phyloP scores from a whole-genome alignment of 2,888 invertebrate genomes.

The Scaptodrosophila latifasciaeformis region DNA sequence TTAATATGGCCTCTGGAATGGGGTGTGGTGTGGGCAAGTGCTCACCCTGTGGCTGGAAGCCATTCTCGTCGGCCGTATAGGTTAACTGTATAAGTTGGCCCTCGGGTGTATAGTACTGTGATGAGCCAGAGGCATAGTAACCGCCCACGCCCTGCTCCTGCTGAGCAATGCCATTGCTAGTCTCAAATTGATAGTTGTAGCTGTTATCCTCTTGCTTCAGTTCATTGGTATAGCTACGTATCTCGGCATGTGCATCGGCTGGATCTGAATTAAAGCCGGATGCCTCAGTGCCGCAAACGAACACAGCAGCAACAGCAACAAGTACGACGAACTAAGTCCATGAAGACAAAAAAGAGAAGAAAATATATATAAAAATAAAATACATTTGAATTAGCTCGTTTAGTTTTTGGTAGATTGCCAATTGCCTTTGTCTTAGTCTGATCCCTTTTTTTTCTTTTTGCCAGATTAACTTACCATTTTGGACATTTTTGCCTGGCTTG shows the following conservation, averaged over 20 bases:
- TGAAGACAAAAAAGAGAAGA: not conserved
- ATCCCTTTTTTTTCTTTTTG: not conserved
- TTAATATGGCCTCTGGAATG: constrained; percentile 65
- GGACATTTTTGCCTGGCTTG: constrained; percentile 59
- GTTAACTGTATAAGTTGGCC: constrained; percentile 74
- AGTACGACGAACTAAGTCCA: constrained; percentile 51
- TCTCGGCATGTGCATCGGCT: constrained; percentile 62
- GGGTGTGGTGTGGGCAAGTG: constrained; percentile 71
- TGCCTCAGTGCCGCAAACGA: constrained; percentile 24
- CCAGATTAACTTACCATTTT: constrained; percentile 57
- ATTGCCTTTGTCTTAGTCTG: not conserved
- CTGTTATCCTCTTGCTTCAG: constrained; percentile 70
- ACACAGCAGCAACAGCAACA: constrained; percentile 32
- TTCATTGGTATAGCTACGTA: constrained; percentile 72
- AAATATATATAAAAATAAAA: no score
- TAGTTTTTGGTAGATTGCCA: no score
- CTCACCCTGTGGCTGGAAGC: constrained; percentile 76
- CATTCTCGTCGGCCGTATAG: constrained; percentile 78
- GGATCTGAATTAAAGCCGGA: constrained; percentile 47
- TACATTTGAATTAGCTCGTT: not conserved
- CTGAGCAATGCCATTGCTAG: constrained; percentile 78
- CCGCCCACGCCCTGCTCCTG: constrained; percentile 77
- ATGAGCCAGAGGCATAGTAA: constrained; percentile 76
- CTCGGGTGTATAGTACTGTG: constrained; percentile 76
- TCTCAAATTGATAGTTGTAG: constrained; percentile 76